Conservation (phyloP, 1,140 invertebrate genomes). For the Leucophenga varia region DNA sequence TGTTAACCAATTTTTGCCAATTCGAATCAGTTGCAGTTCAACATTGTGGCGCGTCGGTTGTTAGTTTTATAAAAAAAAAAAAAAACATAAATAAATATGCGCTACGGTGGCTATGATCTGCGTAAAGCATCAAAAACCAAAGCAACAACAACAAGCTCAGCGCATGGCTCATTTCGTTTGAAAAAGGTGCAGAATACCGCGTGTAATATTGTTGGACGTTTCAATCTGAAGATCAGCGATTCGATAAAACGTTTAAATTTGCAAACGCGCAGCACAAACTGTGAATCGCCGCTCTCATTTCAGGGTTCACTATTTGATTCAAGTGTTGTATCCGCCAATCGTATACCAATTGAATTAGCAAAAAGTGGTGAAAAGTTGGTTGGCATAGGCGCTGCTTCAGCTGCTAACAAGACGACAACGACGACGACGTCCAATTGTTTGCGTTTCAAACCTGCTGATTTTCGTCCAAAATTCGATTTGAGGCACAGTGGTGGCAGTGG, state of each 20-base stretch:
- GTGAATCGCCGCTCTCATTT: conserved; percentile 45
- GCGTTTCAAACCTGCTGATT: conserved; percentile 26
- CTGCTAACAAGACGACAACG: no score
- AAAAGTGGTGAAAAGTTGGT: no score
- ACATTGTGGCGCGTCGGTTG: conserved; percentile 14
- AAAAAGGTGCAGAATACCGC: conserved; percentile 38
- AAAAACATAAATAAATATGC: conserved; percentile 59
- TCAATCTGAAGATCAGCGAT: conserved; percentile 35
- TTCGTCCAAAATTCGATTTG: conserved; percentile 21
- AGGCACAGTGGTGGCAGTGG: conserved; percentile 4
- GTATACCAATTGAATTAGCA: no score
- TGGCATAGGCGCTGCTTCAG: conserved; percentile 1
- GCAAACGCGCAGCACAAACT: conserved; percentile 7
- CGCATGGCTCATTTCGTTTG: conserved; percentile 33
- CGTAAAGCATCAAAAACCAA: conserved; percentile 59
- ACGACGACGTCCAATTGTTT: no score
- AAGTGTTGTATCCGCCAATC: no score
- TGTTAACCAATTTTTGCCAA: conserved; percentile 17
- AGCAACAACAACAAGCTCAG: conserved; percentile 21
- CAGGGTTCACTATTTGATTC: conserved; percentile 45
- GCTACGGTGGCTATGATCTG: conserved; percentile 63
- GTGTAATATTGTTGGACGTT: conserved; percentile 36
- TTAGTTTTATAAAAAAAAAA: conserved; percentile 6
- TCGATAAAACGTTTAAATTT: conserved; percentile 22
- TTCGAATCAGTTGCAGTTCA: conserved; percentile 25